Percentiles rank a stretch among this genome's conserved stretches.
These are phyloP conservation scores for Colletes latitarsis DNA, from an alignment of 1,140 invertebrate species.

Conservation along the genomic window DNA sequence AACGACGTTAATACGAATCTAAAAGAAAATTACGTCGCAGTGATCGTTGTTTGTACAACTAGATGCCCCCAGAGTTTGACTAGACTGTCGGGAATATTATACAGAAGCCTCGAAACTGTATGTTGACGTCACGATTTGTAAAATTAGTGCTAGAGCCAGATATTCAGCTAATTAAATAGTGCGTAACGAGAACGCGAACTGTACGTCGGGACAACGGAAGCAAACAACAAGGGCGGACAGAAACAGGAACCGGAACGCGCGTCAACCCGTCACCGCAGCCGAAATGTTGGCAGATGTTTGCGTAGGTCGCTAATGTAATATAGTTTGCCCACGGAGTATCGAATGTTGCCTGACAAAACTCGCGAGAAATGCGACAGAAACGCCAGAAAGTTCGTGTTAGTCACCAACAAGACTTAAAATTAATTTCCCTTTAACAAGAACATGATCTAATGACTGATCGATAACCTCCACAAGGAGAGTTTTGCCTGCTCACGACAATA, in stretches of 20 bases:
- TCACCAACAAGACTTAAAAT: not conserved
- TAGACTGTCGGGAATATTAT: too few relatives aligned
- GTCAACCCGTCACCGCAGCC: conserved; percentile 52
- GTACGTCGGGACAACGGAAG: conserved; percentile 26
- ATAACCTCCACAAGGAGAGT: too few relatives aligned
- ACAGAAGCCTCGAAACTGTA: too few relatives aligned
- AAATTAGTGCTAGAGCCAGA: not conserved
- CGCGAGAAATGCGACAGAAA: conserved; percentile 45
- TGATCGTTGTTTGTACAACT: too few relatives aligned
- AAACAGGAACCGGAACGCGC: conserved; percentile 57
- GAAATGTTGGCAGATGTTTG: conserved; percentile 66
- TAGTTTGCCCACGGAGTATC: conserved; percentile 67
- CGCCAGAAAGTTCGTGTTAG: not conserved
- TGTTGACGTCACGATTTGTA: too few relatives aligned
- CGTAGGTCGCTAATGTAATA: conserved; percentile 73
- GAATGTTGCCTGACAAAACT: conserved; percentile 49
- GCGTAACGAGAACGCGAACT: conserved; percentile 30
- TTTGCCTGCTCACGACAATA: too few relatives aligned
- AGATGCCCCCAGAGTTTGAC: too few relatives aligned
- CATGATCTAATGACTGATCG: too few relatives aligned
- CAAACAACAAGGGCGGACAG: conserved; percentile 44
- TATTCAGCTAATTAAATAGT: conserved; percentile 51
- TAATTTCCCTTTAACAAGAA: too few relatives aligned
- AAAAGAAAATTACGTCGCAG: conserved; percentile 34
- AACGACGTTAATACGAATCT: not conserved